These are phyloP conservation scores for Zalophus californianus DNA, from an alignment of 2,797 vertebrate species.

Conservation along the genomic window DNA sequence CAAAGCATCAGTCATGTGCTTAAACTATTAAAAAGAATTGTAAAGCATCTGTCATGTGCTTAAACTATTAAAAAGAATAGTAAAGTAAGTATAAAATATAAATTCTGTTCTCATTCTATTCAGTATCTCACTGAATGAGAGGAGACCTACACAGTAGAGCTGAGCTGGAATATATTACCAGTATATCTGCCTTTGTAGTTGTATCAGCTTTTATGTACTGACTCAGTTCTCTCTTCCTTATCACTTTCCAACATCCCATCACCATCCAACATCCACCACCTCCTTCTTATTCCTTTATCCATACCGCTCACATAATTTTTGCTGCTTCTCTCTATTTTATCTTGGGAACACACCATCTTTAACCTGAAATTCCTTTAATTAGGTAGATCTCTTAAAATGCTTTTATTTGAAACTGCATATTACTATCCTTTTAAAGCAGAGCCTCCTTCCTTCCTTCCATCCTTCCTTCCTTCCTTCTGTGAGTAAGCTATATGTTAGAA, in stretches of 20 bases:
- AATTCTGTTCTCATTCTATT: background rate
- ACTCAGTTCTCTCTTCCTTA: background rate
- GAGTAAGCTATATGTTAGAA: background rate
- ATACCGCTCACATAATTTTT: background rate
- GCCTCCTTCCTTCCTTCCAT: background rate
- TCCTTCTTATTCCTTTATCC: background rate
- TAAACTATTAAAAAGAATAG: background rate
- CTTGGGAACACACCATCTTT: background rate
- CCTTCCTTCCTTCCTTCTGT: background rate
- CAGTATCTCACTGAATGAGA: background rate
- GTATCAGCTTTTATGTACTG: background rate
- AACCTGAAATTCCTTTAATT: background rate
- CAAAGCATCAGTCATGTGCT: background rate
- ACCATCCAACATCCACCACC: background rate
- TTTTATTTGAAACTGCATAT: background rate
- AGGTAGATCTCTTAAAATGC: background rate
- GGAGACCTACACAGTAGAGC: background rate
- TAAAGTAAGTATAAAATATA: background rate
- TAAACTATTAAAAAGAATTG: background rate
- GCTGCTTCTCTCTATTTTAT: background rate
- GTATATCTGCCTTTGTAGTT: background rate
- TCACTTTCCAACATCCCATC: background rate
- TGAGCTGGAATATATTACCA: background rate
- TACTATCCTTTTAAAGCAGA: background rate
- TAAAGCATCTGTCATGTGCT: background rate